Percentiles rank a stretch among this genome's conserved stretches.
These are phyloP conservation scores for Premnoplex brunnescens DNA, from an alignment of 2,797 vertebrate species.

Conservation along the genomic window DNA sequence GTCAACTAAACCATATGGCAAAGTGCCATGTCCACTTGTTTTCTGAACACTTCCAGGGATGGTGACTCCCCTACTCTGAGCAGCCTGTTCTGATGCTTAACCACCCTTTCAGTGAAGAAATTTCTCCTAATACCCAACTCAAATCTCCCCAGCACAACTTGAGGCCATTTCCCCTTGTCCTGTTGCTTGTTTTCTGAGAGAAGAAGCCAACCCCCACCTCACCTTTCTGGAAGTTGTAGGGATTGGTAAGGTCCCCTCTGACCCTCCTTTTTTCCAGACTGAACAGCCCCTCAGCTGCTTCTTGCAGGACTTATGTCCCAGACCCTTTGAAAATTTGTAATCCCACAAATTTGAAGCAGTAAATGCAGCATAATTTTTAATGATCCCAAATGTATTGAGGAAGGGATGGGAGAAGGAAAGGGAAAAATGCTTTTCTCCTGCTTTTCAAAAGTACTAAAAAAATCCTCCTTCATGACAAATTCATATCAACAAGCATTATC, in stretches of 20 bases:
- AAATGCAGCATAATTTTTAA: neutral
- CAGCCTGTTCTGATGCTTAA: neutral
- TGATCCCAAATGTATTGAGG: neutral
- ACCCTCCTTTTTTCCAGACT: neutral
- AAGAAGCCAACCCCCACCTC: neutral
- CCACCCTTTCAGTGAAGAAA: neutral
- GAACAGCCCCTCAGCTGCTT: neutral
- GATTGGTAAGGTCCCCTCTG: neutral
- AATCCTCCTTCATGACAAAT: neutral
- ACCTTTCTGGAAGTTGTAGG: neutral
- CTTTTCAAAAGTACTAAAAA: neutral
- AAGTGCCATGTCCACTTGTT: neutral
- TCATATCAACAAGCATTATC: neutral
- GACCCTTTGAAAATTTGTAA: neutral
- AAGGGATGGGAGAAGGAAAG: neutral
- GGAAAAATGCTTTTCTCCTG: neutral
- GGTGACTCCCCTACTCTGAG: neutral
- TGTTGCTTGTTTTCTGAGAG: neutral
- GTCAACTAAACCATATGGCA: neutral
- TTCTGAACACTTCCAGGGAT: neutral
- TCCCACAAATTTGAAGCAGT: neutral
- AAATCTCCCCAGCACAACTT: neutral
- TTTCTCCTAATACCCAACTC: neutral
- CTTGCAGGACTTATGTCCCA: neutral
- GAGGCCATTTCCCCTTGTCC: neutral